Conservation (phyloP, 2,113 vertebrate species). For the Perca fluviatilis region DNA sequence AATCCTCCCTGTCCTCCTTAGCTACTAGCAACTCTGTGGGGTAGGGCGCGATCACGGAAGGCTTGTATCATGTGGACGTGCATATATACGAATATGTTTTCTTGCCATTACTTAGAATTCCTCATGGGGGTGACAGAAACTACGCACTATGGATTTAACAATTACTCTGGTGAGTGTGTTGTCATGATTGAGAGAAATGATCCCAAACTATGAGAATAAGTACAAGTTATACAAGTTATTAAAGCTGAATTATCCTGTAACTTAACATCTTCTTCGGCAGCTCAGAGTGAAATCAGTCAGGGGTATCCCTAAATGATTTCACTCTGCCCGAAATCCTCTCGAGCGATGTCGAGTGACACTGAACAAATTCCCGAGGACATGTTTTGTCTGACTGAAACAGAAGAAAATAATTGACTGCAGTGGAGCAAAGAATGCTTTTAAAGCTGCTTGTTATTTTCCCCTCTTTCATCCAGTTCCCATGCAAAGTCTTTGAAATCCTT, state of each 20-base stretch:
- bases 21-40: too few relatives aligned
- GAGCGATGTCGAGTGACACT: slow-evolving; percentile 25
- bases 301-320: not conserved
- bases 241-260: not conserved
- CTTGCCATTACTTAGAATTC: too few relatives aligned
- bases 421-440: slow-evolving; percentile 64
- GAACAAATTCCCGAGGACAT: slow-evolving; percentile 59
- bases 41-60: too few relatives aligned
- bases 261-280: not conserved
- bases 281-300: not conserved
- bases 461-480: slow-evolving; percentile 66
- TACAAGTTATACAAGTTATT: not conserved
- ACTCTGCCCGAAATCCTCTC: slow-evolving; percentile 27
- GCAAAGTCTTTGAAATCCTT: slow-evolving; percentile 72
- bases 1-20: too few relatives aligned
- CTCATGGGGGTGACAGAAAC: too few relatives aligned
- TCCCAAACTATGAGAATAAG: not conserved
- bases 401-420: slow-evolving; percentile 65
- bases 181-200: not conserved
- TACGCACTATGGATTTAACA: too few relatives aligned
- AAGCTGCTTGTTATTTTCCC: slow-evolving; percentile 38
- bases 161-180: not conserved
- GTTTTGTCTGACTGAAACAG: slow-evolving; percentile 64
- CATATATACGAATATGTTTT: too few relatives aligned
- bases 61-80: too few relatives aligned